These are phyloP conservation scores for Bursaphelenchus mucronatus DNA, from an alignment of 1,140 invertebrate species.

Conservation along the genomic window DNA sequence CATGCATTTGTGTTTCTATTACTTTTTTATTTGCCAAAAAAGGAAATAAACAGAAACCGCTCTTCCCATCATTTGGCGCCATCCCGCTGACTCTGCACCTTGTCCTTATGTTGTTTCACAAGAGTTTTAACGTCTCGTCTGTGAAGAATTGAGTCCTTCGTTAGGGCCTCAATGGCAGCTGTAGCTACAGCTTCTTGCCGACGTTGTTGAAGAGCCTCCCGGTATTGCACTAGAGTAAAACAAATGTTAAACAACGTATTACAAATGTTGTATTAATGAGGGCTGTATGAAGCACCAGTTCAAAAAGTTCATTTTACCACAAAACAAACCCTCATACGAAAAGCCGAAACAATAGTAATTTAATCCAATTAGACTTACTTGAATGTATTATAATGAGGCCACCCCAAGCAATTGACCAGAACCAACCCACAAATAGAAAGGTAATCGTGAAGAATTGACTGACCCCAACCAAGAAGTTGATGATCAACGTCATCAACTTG, in stretches of 20 bases:
- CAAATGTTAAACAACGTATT: neutral
- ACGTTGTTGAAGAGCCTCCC: slow-evolving; percentile 59
- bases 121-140: slow-evolving; percentile 60
- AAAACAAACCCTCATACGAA: neutral
- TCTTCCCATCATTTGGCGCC: neutral
- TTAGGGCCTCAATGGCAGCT: slow-evolving; percentile 59
- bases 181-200: slow-evolving; percentile 60
- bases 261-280: neutral
- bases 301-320: no score
- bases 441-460: slow-evolving; percentile 85
- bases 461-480: slow-evolving; percentile 77
- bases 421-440: slow-evolving; percentile 90
- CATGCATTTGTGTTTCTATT: no score
- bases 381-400: slow-evolving; percentile 77
- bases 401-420: slow-evolving; percentile 94
- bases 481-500: slow-evolving; percentile 71
- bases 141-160: slow-evolving; percentile 61
- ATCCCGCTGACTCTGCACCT: slow-evolving; percentile 26
- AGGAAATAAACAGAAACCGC: no score
- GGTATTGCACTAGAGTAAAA: slow-evolving; percentile 56
- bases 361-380: slow-evolving; percentile 41
- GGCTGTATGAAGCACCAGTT: no score
- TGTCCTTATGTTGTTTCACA: slow-evolving; percentile 57
- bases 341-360: neutral
- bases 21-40: no score